Evolutionary conservation across 2,113 vertebrate genomes (phyloP).

Genomic region (Glaucomys volans): DNA sequence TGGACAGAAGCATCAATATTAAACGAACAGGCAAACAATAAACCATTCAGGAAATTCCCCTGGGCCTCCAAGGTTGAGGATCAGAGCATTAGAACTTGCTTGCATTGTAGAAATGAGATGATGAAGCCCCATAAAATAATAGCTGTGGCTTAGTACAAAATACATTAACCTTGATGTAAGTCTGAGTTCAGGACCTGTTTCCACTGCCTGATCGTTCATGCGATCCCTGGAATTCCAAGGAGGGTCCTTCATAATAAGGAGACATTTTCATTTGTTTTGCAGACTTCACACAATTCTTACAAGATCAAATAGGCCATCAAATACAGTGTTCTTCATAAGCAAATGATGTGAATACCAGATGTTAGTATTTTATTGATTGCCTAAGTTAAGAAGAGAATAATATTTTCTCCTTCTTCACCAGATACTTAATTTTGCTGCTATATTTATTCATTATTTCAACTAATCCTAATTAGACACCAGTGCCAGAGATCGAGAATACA

Average conservation of each 20-base stretch:
- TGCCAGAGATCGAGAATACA: not conserved
- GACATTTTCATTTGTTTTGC: not conserved
- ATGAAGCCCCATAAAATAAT: not conserved
- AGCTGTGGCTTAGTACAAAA: not conserved
- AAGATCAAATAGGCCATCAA: not conserved
- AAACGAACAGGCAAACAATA: not conserved
- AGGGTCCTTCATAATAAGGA: not conserved
- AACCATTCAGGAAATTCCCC: not conserved
- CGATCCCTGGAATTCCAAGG: not conserved
- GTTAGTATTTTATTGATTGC: not conserved
- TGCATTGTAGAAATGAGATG: not conserved
- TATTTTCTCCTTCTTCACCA: not conserved
- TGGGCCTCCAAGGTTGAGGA: not conserved
- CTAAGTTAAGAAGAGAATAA: not conserved
- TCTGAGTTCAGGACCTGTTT: not conserved
- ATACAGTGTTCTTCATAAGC: not conserved
- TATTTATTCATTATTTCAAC: slow-evolving; percentile 9
- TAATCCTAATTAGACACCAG: not conserved
- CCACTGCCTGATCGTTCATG: not conserved
- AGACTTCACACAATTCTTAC: not conserved
- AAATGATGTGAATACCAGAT: not conserved
- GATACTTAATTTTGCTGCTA: not conserved
- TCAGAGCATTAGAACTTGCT: not conserved
- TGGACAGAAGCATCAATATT: not conserved
- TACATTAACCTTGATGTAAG: not conserved